A percentile compares a stretch with the other conserved stretches of the same genome.
phyloP scores from a whole-genome alignment of 1,140 invertebrate genomes.

The Drosophila melanogaster region Release_6_plus_ISO1_MT NC_004354.4:12586501-12587000 shows the following conservation, averaged over 20 bases:
- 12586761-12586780: slow-evolving; percentile 73
- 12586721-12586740: slow-evolving; percentile 19
- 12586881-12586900: slow-evolving; percentile 33
- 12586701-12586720: slow-evolving; percentile 49
- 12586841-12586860: slow-evolving; percentile 82
- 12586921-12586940: slow-evolving; percentile 80
- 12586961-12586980: slow-evolving; percentile 74
- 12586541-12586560: slow-evolving; percentile 66
- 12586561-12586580: slow-evolving; percentile 14
- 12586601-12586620: neutral
- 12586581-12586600: neutral
- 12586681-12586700: neutral
- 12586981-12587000: slow-evolving; percentile 68
- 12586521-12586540: slow-evolving; percentile 49
- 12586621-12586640: neutral
- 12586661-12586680: neutral
- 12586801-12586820: slow-evolving; percentile 13
- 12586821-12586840: slow-evolving; percentile 74
- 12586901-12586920: slow-evolving; percentile 65
- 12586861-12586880: slow-evolving; percentile 6
- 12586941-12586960: slow-evolving; percentile 78
- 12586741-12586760: slow-evolving; percentile 18
- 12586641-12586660: neutral
- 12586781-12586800: slow-evolving; percentile 49
- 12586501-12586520: slow-evolving; percentile 1